These are phyloP conservation scores for Saturnia japonica DNA, from an alignment of 2,888 invertebrate species.

Conservation along the genomic window DNA sequence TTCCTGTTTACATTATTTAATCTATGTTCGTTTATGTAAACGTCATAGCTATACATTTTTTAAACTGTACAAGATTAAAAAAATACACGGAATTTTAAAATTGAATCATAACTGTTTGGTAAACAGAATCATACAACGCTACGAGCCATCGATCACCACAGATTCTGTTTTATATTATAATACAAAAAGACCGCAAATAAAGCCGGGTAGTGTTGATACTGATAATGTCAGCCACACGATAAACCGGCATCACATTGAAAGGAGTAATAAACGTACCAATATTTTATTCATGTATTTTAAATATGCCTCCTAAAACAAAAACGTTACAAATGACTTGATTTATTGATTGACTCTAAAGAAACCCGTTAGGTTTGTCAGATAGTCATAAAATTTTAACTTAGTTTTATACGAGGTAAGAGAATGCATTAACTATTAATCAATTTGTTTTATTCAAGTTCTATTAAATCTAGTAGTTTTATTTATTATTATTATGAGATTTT, in stretches of 20 bases:
- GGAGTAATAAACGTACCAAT: neutral
- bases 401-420: neutral
- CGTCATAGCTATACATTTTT: neutral
- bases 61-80: neutral
- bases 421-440: neutral
- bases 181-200: neutral
- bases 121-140: constrained; percentile 4
- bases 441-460: neutral
- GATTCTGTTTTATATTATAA: neutral
- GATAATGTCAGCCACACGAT: neutral
- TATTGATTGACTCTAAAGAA: neutral
- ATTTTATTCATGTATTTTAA: neutral
- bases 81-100: neutral
- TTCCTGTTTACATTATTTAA: neutral
- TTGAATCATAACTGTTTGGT: neutral
- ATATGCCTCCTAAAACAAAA: neutral
- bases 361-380: neutral
- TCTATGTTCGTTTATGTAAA: neutral
- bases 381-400: neutral
- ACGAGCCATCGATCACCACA: neutral
- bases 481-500: no score
- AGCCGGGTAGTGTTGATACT: neutral
- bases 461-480: neutral
- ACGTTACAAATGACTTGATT: neutral
- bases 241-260: neutral